Conservation (phyloP, 2,888 invertebrate genomes). For the Oligia strigilis region DNA sequence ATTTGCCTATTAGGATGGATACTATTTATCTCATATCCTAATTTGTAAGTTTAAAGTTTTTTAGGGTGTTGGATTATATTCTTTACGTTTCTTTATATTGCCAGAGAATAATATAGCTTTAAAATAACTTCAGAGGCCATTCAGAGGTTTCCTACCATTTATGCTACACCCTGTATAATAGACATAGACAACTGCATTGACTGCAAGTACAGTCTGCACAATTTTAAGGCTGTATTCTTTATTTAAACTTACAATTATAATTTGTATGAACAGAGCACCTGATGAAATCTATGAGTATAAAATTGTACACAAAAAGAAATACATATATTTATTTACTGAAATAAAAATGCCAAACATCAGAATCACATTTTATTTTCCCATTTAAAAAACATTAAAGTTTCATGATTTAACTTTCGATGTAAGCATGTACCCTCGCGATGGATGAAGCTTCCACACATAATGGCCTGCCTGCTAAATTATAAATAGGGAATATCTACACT, state of each 20-base stretch:
- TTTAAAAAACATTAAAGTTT: constrained; percentile 75
- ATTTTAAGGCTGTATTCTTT: neutral
- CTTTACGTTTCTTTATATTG: neutral
- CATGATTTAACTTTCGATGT: constrained; percentile 69
- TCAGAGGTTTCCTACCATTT: neutral
- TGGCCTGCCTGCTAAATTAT: constrained; percentile 38
- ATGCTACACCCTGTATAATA: no score
- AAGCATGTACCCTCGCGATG: constrained; percentile 52
- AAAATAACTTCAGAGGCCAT: neutral
- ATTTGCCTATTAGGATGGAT: neutral
- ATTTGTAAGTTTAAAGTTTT: neutral
- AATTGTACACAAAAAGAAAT: constrained; percentile 43
- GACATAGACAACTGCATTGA: neutral
- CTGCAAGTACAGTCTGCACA: neutral
- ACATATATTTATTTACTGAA: constrained; percentile 56
- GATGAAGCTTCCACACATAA: constrained; percentile 37
- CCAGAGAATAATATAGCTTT: neutral
- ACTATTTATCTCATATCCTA: neutral
- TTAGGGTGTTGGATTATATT: neutral
- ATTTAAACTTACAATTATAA: neutral
- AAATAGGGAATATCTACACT: constrained; percentile 27
- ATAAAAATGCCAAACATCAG: constrained; percentile 54
- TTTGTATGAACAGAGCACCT: constrained; percentile 45
- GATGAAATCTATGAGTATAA: constrained; percentile 47
- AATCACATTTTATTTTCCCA: constrained; percentile 70